These are phyloP conservation scores for Platerodrilus igneus DNA, from an alignment of 2,888 invertebrate species.

Conservation along the genomic window DNA sequence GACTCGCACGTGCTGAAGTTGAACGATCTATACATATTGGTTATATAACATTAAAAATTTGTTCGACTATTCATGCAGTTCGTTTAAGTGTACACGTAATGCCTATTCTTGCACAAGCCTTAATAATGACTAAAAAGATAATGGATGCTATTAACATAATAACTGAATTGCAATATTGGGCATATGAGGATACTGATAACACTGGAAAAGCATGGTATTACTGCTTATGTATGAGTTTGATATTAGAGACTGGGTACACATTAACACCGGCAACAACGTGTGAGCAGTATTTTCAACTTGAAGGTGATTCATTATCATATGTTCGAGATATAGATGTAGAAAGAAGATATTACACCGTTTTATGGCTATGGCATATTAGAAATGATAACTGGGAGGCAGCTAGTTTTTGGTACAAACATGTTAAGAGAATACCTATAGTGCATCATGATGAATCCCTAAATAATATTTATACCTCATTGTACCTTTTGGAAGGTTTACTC, in stretches of 20 bases:
- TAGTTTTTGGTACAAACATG: conserved; percentile 52
- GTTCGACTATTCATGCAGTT: conserved; percentile 39
- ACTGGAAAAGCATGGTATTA: conserved; percentile 56
- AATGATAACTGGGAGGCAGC: conserved; percentile 56
- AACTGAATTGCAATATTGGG: conserved; percentile 42
- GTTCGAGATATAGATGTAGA: conserved; percentile 52
- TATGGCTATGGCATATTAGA: conserved; percentile 61
- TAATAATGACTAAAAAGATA: conserved; percentile 42
- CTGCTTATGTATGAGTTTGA: conserved; percentile 53
- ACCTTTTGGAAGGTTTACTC: conserved; percentile 55
- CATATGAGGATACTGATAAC: conserved; percentile 36
- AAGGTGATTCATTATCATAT: conserved; percentile 49
- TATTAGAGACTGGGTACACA: conserved; percentile 57
- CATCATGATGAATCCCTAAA: conserved; percentile 39
- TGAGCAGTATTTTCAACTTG: conserved; percentile 53
- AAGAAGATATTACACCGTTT: conserved; percentile 52
- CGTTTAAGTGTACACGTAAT: conserved; percentile 39
- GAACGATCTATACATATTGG: conserved; percentile 45
- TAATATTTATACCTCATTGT: conserved; percentile 50
- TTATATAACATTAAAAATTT: conserved; percentile 42
- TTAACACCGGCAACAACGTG: conserved; percentile 51
- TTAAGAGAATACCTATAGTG: conserved; percentile 38
- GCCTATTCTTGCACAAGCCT: conserved; percentile 43
- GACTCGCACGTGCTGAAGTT: conserved; percentile 41
- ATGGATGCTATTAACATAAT: conserved; percentile 46